Base-by-base conservation (phyloP, 2,888 invertebrate species). In the Drosophila koepferae region DNA sequence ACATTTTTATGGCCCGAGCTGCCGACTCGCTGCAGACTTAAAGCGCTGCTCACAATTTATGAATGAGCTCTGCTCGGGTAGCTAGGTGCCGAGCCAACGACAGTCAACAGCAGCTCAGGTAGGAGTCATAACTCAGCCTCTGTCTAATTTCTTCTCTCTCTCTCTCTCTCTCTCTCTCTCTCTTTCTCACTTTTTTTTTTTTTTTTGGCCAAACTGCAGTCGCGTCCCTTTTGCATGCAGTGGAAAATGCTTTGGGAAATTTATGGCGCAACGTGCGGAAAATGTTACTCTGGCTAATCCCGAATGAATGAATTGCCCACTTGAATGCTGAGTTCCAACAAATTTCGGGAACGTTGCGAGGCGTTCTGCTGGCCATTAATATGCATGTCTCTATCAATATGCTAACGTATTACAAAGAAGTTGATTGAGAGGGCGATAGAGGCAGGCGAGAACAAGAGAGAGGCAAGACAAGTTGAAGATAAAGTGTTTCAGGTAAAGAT, bases 11-110 rank as follows among this genome's bases (percentile, higher is more conserved):
- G 88, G 88, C 86, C 86, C 73, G 62, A 63, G 72, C 82, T 85
- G 62, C 56, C 60, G 63, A 48, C 61, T 53, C 73, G 77, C 72
- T 43, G n/a, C 34, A 20, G 55, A 16, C 81, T 77, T 80, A 68
- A 88, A 86, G 81, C 89, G 86, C 74, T 86, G 83, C 81, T 72
- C 64, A 72, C 84, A 85, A 89, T 83, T 85, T 89, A 85, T 85
- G 85, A 85, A 85, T 85, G 85, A 85, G 82, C 54, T 20, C 86
- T 77, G 72, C 61, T 51, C 68, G 62, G 77, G 53, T 58, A 68
- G 67, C 63, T 63, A 41, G 58, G 31, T 36, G 61, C 36, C 44
- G 46, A 14, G 23, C 14, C 38, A 56, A 34, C 63, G 38, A 48
- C 23, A 82, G 65, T 62, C 34, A 34, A 51, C 62, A 36, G 48